Evolutionary conservation across 2,888 invertebrate genomes (phyloP), one percentile per base, ranked within the genome.

Genomic region (Caenorhabditis uteleia): DNA sequence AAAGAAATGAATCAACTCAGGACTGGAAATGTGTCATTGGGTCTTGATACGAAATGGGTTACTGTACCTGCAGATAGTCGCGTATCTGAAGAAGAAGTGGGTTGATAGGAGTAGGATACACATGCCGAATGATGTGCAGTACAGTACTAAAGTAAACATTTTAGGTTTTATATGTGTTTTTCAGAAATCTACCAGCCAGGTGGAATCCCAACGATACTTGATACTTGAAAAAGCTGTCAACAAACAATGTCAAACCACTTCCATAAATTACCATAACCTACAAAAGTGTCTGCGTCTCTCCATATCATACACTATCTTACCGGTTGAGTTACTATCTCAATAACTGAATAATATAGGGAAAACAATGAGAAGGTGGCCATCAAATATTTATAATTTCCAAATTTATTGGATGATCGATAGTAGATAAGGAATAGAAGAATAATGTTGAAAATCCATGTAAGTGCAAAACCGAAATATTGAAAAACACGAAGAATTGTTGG

Each of bases 11-110:
- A 56, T 36, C 1, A 14, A 18, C 14, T 49, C 31, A 0, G 49
- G 44, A 23, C 46, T 46, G 46, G n/a, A 46, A 46, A 34, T 16
- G n/a, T 8, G 4, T 6, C n/a, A 8, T 23, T 27, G 44, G 16
- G 7, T 31, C 23, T 21, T 29, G 7, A n/a, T n/a, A 23, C 2
- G 6, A 20, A n/a, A n/a, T 34, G 8, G 5, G n/a, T 5, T 5
- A 42, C 25, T 27, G 12, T n/a, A 44, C 39, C 39, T 45, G 46
- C 58, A 50, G 8, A 58, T 46, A 0, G 58, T 46, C 2, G 45
- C n/a, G 16, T 53, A 59, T 53, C 59, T 14, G 29, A 47, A 59
- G n/a, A 59, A n/a, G 12, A 59, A 59, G 29, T 59, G 59, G 14
- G 47, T 38, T 5, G 47, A 18, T n/a, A 59, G n/a, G 1, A 59